A percentile compares a stretch with the other conserved stretches of the same genome.
Evolutionary conservation across 2,113 vertebrate species (phyloP).

Genomic region (Mustelus asterias): DNA sequence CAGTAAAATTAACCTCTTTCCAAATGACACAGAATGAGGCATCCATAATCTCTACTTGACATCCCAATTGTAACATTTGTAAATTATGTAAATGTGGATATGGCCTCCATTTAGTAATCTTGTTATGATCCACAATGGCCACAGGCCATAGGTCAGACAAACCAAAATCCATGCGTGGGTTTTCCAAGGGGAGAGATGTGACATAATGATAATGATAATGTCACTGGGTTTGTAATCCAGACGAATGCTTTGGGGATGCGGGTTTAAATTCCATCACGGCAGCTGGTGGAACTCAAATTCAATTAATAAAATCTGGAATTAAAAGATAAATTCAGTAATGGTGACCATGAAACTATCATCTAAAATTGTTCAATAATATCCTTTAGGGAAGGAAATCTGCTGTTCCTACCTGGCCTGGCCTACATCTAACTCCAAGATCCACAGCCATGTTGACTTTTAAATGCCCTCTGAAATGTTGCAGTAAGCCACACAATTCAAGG

Average conservation of each 20-base stretch:
- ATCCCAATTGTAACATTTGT: background rate
- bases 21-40: background rate
- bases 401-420: background rate
- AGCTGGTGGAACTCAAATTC: background rate
- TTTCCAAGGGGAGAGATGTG: background rate
- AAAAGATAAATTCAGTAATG: background rate
- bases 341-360: background rate
- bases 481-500: background rate
- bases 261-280: background rate
- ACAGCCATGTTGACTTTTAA: background rate
- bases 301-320: background rate
- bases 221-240: background rate
- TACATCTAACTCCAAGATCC: background rate
- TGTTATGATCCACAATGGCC: background rate
- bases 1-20: background rate
- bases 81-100: background rate
- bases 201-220: background rate
- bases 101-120: background rate
- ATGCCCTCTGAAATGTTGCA: background rate
- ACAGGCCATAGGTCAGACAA: background rate
- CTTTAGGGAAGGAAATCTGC: background rate
- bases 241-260: background rate
- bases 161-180: background rate
- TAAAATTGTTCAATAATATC: background rate
- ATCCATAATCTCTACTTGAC: background rate